Percentiles rank a stretch among this genome's conserved stretches.
Evolutionary conservation across 1,140 invertebrate genomes (phyloP).

Genomic region (Trypoxylus dichotomus): DNA sequence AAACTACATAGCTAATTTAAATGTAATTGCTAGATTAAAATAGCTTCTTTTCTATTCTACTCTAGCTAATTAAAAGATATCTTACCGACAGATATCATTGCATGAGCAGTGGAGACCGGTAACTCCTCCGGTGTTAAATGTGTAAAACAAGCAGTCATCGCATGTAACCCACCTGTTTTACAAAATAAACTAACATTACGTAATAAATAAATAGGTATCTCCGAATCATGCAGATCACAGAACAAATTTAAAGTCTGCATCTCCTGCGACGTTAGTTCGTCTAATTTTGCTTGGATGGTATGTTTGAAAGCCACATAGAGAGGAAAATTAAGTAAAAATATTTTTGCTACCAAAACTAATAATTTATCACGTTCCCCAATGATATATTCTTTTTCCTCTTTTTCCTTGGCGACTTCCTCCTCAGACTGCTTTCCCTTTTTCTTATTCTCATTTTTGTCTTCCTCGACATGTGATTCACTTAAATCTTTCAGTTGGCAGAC

Average conservation of each 20-base stretch:
- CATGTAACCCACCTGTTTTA: constrained; percentile 82
- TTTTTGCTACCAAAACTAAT: constrained; percentile 76
- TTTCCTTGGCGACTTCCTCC: constrained; percentile 38
- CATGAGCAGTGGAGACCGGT: constrained; percentile 84
- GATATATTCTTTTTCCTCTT: constrained; percentile 44
- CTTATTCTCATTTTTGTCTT: constrained; percentile 53
- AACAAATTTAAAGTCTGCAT: constrained; percentile 76
- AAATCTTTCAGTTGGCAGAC: constrained; percentile 75
- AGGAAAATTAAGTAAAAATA: constrained; percentile 87
- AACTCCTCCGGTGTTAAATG: constrained; percentile 71
- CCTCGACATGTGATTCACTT: constrained; percentile 55
- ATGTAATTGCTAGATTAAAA: too few species aligned
- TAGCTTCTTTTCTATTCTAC: too few species aligned
- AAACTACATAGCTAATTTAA: not conserved
- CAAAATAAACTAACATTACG: constrained; percentile 90
- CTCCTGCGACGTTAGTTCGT: constrained; percentile 78
- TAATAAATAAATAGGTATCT: constrained; percentile 86
- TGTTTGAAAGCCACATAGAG: constrained; percentile 92
- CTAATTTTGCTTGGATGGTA: constrained; percentile 70
- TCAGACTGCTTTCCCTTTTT: constrained; percentile 37
- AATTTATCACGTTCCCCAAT: constrained; percentile 77
- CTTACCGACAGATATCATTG: constrained; percentile 76
- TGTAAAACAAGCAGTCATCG: constrained; percentile 84
- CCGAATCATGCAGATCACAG: constrained; percentile 90
- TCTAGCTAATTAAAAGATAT: not conserved